Conservation (phyloP, 1,140 invertebrate genomes). For the Bombus polaris region DNA sequence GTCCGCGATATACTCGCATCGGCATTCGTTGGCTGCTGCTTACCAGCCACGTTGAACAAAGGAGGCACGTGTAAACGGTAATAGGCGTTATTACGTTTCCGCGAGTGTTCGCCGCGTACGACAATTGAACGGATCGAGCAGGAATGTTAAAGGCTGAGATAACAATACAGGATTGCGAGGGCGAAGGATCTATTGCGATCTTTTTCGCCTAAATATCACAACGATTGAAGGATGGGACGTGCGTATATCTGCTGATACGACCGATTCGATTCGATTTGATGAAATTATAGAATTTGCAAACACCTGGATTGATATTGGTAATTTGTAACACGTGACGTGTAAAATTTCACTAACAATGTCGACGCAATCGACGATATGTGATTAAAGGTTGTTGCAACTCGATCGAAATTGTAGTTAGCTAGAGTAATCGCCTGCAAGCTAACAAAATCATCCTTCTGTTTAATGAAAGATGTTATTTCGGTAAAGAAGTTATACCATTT, state of each 20-base stretch:
- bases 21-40: conserved; percentile 40
- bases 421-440: neutral
- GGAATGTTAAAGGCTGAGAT: neutral
- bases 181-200: neutral
- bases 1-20: conserved; percentile 49
- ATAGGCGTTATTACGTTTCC: conserved; percentile 35
- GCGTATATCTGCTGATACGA: too few species aligned
- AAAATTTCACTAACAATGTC: too few species aligned
- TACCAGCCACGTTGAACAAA: conserved; percentile 30
- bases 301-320: too few species aligned
- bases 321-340: too few species aligned
- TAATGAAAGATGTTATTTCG: neutral
- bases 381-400: too few species aligned
- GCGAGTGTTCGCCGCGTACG: neutral
- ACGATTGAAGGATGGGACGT: too few species aligned
- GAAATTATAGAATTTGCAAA: too few species aligned
- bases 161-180: neutral
- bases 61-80: conserved; percentile 26
- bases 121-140: conserved; percentile 8
- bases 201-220: neutral
- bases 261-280: too few species aligned
- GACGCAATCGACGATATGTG: too few species aligned
- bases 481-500: too few species aligned
- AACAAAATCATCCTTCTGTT: neutral
- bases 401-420: too few species aligned